These are phyloP conservation scores for Anarrhichthys ocellatus DNA, from an alignment of 2,113 vertebrate species.

Conservation along the genomic window DNA sequence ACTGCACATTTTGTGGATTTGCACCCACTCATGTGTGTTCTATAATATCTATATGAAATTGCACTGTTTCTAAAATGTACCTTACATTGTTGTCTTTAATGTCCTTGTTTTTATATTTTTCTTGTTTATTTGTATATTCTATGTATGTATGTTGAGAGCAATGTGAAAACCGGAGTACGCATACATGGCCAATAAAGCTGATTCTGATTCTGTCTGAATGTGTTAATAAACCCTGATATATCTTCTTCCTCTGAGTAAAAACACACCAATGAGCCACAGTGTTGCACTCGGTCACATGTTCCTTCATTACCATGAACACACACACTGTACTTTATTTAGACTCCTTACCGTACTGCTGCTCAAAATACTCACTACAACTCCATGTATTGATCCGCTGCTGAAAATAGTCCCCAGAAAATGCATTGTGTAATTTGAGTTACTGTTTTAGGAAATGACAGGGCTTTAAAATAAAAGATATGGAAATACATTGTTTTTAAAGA, in stretches of 20 bases:
- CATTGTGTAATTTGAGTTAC: too few species aligned
- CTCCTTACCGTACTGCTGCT: not conserved
- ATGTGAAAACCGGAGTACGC: too few species aligned
- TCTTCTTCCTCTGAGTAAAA: not conserved
- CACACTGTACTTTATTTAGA: not conserved
- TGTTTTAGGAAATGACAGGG: too few species aligned
- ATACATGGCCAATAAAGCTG: too few species aligned
- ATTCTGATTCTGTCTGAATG: not conserved
- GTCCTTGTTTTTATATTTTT: too few species aligned
- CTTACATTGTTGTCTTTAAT: too few species aligned
- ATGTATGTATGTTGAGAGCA: too few species aligned
- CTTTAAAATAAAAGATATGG: too few species aligned
- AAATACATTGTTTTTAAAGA: too few species aligned
- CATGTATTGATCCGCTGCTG: not conserved
- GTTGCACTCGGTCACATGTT: not conserved
- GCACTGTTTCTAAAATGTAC: not conserved
- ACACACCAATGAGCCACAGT: not conserved
- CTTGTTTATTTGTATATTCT: too few species aligned
- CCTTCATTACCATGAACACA: not conserved
- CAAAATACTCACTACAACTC: not conserved
- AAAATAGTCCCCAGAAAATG: not conserved
- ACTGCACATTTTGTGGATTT: not conserved
- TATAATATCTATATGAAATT: not conserved
- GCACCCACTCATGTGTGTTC: not conserved
- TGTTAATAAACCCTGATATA: not conserved